These are phyloP conservation scores for Neodiprion pinetum DNA, from an alignment of 1,140 invertebrate species.

Conservation along the genomic window DNA sequence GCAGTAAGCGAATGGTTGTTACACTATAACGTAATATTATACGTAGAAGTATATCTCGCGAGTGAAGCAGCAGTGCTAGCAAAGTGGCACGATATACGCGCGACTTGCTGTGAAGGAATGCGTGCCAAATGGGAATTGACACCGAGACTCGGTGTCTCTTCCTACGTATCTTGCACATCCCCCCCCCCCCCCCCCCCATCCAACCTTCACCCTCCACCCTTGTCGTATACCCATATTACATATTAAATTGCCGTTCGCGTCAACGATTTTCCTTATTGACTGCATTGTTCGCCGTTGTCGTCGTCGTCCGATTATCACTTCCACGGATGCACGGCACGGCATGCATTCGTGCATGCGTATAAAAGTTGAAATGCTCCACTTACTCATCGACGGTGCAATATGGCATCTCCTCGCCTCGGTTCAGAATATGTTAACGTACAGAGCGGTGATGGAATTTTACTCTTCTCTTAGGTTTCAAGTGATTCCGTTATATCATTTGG, in stretches of 20 bases:
- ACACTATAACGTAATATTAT: background rate
- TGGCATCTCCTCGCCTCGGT: too few relatives aligned
- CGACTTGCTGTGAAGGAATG: background rate
- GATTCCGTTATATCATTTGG: too few relatives aligned
- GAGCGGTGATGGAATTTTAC: too few relatives aligned
- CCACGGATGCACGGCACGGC: too few relatives aligned
- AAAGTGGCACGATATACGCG: background rate
- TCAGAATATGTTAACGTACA: too few relatives aligned
- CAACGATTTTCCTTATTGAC: background rate
- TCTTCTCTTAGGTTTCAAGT: too few relatives aligned
- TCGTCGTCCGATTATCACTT: background rate
- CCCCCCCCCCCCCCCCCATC: too few relatives aligned
- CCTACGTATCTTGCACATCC: too few relatives aligned
- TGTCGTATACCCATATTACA: background rate
- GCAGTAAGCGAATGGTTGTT: background rate
- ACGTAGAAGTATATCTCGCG: background rate
- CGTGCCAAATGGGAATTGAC: background rate
- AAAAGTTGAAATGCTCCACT: too few relatives aligned
- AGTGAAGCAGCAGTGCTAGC: background rate
- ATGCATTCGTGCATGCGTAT: too few relatives aligned
- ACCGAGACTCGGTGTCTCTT: background rate
- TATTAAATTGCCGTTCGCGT: background rate
- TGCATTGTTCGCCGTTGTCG: conserved; percentile 1
- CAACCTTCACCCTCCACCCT: too few relatives aligned
- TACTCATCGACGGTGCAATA: too few relatives aligned